A percentile compares a stretch with the other conserved stretches of the same genome.
These are phyloP conservation scores for Paradisaea rubra DNA, from an alignment of 2,113 vertebrate species.

Conservation along the genomic window DNA sequence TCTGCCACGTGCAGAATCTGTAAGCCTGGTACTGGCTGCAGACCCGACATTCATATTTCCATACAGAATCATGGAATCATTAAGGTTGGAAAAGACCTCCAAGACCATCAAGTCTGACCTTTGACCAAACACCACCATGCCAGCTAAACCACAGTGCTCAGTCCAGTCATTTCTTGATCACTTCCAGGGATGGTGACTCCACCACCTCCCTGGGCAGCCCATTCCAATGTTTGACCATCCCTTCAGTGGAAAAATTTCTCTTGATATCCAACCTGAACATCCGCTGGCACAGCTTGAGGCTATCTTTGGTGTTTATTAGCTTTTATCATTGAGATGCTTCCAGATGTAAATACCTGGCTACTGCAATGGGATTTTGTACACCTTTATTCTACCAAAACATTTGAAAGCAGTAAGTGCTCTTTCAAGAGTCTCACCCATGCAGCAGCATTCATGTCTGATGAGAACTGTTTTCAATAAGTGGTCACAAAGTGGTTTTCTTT, in stretches of 20 bases:
- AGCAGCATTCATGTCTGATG: constrained; percentile 12
- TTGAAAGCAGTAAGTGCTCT: not conserved
- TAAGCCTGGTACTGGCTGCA: not conserved
- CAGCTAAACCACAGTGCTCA: not conserved
- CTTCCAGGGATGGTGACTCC: not conserved
- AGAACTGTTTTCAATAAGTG: constrained; percentile 24
- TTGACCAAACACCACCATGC: not conserved
- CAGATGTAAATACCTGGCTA: not conserved
- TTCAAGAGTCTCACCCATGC: constrained; percentile 10
- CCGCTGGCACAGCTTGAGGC: not conserved
- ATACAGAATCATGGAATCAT: not conserved
- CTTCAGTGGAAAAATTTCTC: not conserved
- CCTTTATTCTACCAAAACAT: constrained; percentile 38
- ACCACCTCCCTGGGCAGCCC: not conserved
- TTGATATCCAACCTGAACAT: not conserved
- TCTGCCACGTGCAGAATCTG: not conserved
- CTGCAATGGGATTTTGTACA: not conserved
- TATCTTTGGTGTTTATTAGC: not conserved
- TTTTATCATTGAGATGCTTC: not conserved
- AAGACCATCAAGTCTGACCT: not conserved
- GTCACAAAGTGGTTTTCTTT: constrained; percentile 49
- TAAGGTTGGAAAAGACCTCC: not conserved
- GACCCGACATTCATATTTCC: not conserved
- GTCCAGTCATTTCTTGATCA: too few species aligned
- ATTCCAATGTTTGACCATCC: not conserved